A percentile compares a stretch with the other conserved stretches of the same genome.
These are phyloP conservation scores for Grus americana DNA, from an alignment of 2,113 vertebrate species.

Conservation along the genomic window DNA sequence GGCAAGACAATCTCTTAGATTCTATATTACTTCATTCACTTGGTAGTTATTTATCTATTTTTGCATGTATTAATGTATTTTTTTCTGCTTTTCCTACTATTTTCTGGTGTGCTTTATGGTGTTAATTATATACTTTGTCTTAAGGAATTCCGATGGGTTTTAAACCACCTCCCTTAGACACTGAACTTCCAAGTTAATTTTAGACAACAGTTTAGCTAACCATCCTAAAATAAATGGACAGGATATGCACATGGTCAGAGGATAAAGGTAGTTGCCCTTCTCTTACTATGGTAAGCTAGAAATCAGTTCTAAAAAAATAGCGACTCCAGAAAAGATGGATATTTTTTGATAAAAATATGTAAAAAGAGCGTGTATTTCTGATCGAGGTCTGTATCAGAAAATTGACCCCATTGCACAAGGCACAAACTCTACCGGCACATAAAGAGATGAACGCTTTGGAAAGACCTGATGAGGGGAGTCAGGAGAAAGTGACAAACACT, in stretches of 20 bases:
- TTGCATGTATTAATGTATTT: neutral
- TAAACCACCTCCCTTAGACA: neutral
- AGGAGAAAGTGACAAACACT: neutral
- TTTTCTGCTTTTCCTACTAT: neutral
- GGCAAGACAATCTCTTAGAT: neutral
- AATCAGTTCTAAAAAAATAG: neutral
- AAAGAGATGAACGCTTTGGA: neutral
- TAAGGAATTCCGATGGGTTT: neutral
- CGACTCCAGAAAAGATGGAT: neutral
- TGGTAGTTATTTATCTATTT: neutral
- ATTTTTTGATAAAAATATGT: neutral
- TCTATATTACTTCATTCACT: neutral
- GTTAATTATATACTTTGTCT: neutral
- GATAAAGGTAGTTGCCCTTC: neutral
- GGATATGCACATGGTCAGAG: neutral
- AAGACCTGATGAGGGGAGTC: neutral
- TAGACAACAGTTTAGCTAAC: neutral
- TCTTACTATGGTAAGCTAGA: neutral
- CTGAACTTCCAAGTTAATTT: neutral
- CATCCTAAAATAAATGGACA: neutral
- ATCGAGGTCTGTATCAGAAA: neutral
- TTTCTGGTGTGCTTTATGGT: neutral
- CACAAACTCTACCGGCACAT: neutral
- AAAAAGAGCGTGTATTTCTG: neutral
- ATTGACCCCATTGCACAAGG: neutral